These are phyloP conservation scores for Lithophane leautieri DNA, from an alignment of 2,888 invertebrate genomes.

Conservation along the genomic window DNA sequence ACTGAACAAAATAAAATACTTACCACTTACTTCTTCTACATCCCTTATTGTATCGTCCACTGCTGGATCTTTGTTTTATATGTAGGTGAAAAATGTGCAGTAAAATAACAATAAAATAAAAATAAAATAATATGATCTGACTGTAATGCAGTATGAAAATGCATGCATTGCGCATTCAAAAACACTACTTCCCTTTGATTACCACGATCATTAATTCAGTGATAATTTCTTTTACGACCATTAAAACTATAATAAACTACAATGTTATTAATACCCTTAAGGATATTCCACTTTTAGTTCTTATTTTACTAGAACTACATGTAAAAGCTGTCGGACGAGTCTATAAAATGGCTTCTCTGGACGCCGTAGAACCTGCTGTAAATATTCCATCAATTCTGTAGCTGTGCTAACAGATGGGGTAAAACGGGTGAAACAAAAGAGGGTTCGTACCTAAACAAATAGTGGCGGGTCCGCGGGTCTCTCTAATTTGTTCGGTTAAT, in stretches of 20 bases:
- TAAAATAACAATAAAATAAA: not conserved
- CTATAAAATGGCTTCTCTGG: conserved; percentile 52
- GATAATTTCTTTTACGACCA: conserved; percentile 51
- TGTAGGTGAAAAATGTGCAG: too few species aligned
- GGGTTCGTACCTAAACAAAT: conserved; percentile 61
- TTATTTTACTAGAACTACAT: conserved; percentile 48
- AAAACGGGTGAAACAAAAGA: conserved; percentile 59
- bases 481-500: conserved; percentile 80
- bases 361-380: conserved; percentile 42
- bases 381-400: conserved; percentile 57
- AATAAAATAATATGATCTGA: too few species aligned
- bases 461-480: conserved; percentile 59
- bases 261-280: conserved; percentile 54
- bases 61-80: not conserved
- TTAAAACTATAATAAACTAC: conserved; percentile 53
- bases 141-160: conserved; percentile 9
- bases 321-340: conserved; percentile 59
- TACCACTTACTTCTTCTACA: not conserved
- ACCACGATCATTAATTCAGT: conserved; percentile 20
- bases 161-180: not conserved
- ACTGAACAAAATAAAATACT: not conserved
- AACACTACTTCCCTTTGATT: conserved; percentile 13
- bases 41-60: not conserved
- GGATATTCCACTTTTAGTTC: conserved; percentile 49
- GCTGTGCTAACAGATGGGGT: conserved; percentile 55